Conservation (phyloP, 2,888 invertebrate species). For the Tetrapedia diversipes region DNA sequence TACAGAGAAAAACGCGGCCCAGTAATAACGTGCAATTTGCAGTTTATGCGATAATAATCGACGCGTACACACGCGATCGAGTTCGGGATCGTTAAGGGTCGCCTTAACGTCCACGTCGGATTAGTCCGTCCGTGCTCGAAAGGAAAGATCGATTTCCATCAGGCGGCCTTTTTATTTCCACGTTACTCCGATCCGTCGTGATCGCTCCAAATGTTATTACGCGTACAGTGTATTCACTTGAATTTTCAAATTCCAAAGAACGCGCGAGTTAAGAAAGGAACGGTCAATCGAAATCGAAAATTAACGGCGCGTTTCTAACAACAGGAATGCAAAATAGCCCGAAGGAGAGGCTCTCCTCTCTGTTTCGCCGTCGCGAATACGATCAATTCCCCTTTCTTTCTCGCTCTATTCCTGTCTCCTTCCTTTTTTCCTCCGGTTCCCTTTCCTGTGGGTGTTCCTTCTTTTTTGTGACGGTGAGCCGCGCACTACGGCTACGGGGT, state of each 20-base stretch:
- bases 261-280: not conserved
- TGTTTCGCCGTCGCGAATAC: slow-evolving; percentile 51
- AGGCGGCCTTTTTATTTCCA: not conserved
- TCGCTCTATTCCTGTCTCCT: slow-evolving; percentile 40
- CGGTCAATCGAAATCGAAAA: slow-evolving; percentile 17
- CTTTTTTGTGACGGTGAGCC: slow-evolving; percentile 52
- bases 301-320: slow-evolving; percentile 34
- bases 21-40: slow-evolving; percentile 52
- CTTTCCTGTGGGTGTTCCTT: slow-evolving; percentile 60
- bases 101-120: slow-evolving; percentile 14
- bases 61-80: slow-evolving; percentile 47
- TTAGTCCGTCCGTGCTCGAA: not conserved
- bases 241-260: not conserved
- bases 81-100: slow-evolving; percentile 39
- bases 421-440: slow-evolving; percentile 46
- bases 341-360: slow-evolving; percentile 7
- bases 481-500: slow-evolving; percentile 27
- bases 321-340: slow-evolving; percentile 29
- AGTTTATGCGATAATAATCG: slow-evolving; percentile 55
- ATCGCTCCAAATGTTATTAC: no score
- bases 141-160: slow-evolving; percentile 1
- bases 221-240: no score
- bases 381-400: slow-evolving; percentile 53
- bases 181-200: not conserved
- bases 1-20: slow-evolving; percentile 41